Percentiles rank a stretch among this genome's conserved stretches.
Evolutionary conservation across 2,113 vertebrate species (phyloP).

Genomic region (Cololabis saira): DNA sequence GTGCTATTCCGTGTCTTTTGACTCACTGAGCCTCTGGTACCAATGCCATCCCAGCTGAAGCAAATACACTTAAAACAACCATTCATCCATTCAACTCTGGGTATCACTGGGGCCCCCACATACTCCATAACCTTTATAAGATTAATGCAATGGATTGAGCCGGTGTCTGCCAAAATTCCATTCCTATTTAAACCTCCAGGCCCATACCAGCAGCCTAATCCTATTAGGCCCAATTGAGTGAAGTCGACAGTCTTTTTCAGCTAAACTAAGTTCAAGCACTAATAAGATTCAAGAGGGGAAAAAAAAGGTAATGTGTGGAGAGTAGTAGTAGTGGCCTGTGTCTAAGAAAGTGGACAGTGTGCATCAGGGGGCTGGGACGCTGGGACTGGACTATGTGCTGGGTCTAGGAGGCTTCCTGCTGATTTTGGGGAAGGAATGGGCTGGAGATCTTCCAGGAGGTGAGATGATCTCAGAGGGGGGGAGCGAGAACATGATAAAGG

Average conservation of each 20-base stretch:
- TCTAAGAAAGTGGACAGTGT: constrained; percentile 64
- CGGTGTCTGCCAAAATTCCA: constrained; percentile 89
- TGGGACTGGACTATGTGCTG: constrained; percentile 43
- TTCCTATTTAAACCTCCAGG: constrained; percentile 87
- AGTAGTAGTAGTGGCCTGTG: constrained; percentile 73
- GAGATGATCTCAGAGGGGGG: constrained; percentile 43
- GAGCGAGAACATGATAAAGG: constrained; percentile 35
- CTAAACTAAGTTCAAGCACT: constrained; percentile 91
- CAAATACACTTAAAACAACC: constrained; percentile 31
- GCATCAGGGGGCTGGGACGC: constrained; percentile 34
- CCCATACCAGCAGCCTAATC: constrained; percentile 91
- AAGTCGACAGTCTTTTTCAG: constrained; percentile 90
- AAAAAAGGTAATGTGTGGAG: constrained; percentile 75
- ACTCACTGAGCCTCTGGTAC: not conserved
- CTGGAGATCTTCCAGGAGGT: constrained; percentile 49
- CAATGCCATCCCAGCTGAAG: constrained; percentile 22
- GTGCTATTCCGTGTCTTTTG: not conserved
- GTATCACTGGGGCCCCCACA: constrained; percentile 60
- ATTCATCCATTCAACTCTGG: constrained; percentile 39
- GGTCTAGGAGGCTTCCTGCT: constrained; percentile 35
- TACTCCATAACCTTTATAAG: constrained; percentile 85
- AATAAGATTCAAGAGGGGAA: constrained; percentile 85
- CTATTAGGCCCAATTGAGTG: constrained; percentile 95
- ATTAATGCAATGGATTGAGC: constrained; percentile 85
- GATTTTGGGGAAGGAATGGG: constrained; percentile 39